Evolutionary conservation across 2,888 invertebrate species (phyloP), one percentile per base, ranked within the genome.

Genomic region (Cantharis nigra): DNA sequence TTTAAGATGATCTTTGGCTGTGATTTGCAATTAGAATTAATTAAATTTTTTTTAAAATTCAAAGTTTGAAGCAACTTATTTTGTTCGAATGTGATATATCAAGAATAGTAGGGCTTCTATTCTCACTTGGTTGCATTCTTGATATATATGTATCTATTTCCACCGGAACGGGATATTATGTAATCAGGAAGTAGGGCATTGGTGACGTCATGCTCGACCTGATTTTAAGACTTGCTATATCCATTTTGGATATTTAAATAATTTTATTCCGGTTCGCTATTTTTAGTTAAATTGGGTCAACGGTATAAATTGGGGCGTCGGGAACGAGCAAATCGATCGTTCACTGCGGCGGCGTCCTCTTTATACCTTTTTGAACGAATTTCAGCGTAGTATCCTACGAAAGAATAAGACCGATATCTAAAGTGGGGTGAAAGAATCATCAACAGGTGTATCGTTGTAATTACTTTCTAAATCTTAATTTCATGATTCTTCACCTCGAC

Each of bases 151-250:
- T 76, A 72, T 80, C 77, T 80, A 72, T 77, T 75, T 75, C 74
- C 67, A 76, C 78, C 82, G 80, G 80, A 80, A 82, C 81, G 79
- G 82, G 82, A 80, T 76, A 77, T 80, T 79, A 76, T 70, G 71
- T 72, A 79, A 82, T 81, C 81, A 81, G 84, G 84, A 84, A 83
- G 82, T 84, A 83, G 83, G 83, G 81, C 84, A 84, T 80, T 74
- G 75, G 77, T 82, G 83, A 83, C 84, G 83, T 84, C 83, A 84
- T 75, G 74, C 71, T 70, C 81, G 82, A 81, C 82, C 82, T 81
- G 81, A 80, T 81, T 75, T 49, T 72, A 71, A 71, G 69, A 77
- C 65, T 3, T 23, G 65, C 65, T 23, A 67, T 14, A 26, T 26
- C 76, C 72, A 69, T 72, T 72, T 79, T 69, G 26, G 65, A 67